These are phyloP conservation scores for Chaetodon auriga DNA, from an alignment of 2,113 vertebrate species.

Conservation along the genomic window DNA sequence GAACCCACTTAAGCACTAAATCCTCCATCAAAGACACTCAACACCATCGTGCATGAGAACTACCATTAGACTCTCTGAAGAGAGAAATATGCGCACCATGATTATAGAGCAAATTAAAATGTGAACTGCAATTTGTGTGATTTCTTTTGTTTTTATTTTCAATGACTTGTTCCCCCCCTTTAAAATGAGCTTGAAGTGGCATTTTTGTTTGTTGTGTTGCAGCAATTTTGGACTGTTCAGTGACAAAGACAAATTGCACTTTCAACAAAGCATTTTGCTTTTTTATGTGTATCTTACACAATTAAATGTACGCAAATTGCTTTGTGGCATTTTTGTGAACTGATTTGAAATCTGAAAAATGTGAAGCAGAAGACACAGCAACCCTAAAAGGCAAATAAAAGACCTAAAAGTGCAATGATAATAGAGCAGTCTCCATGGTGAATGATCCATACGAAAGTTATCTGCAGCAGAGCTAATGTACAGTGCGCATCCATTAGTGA, in stretches of 20 bases:
- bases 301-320: neutral
- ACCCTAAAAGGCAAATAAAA: constrained; percentile 19
- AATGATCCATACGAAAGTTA: constrained; percentile 73
- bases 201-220: constrained; percentile 16
- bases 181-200: constrained; percentile 32
- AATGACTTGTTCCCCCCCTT: neutral
- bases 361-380: neutral
- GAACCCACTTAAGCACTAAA: constrained; percentile 76
- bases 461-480: constrained; percentile 76
- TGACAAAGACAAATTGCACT: neutral
- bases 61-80: constrained; percentile 42
- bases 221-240: constrained; percentile 2
- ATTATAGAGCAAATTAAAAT: constrained; percentile 42
- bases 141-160: constrained; percentile 42
- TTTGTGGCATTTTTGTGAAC: neutral
- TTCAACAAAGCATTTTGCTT: neutral
- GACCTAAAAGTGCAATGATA: constrained; percentile 51
- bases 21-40: constrained; percentile 76
- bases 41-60: constrained; percentile 55
- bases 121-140: constrained; percentile 21
- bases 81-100: constrained; percentile 48
- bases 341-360: constrained; percentile 2
- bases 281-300: neutral
- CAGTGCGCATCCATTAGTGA: constrained; percentile 76
- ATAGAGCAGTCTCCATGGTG: constrained; percentile 57